These are phyloP conservation scores for Pangasianodon hypophthalmus DNA, from an alignment of 2,113 vertebrate species.

Conservation along the genomic window DNA sequence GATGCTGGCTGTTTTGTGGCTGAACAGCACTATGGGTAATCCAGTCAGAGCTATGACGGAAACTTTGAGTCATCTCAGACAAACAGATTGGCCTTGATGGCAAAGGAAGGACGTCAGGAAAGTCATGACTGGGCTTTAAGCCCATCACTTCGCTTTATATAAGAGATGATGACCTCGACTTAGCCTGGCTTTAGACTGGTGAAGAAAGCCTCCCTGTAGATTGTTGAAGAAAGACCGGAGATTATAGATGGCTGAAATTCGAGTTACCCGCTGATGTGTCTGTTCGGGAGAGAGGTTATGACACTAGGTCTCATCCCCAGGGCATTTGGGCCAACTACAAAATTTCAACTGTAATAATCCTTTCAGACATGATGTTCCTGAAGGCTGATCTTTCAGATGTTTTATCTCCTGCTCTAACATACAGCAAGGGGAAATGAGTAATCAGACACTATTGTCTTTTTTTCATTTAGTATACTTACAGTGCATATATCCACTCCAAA, in stretches of 20 bases:
- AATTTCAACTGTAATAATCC: not conserved
- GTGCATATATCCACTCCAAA: too few species aligned
- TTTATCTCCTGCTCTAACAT: not conserved
- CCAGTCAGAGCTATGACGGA: not conserved
- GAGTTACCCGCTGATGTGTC: not conserved
- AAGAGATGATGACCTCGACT: slow-evolving; percentile 7
- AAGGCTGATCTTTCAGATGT: too few species aligned
- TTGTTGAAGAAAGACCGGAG: not conserved
- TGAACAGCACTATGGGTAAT: slow-evolving; percentile 15
- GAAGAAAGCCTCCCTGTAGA: not conserved
- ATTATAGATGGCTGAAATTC: not conserved
- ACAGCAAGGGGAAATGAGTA: not conserved
- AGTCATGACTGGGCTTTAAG: slow-evolving; percentile 13
- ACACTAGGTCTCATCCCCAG: not conserved
- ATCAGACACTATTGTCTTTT: not conserved
- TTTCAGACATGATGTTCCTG: not conserved
- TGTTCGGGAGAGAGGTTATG: not conserved
- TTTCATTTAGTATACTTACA: not conserved
- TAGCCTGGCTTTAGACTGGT: slow-evolving; percentile 15
- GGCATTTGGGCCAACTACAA: not conserved
- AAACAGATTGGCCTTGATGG: slow-evolving; percentile 42
- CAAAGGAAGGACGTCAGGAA: not conserved
- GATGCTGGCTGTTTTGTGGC: not conserved
- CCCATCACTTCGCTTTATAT: not conserved
- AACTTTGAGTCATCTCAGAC: slow-evolving; percentile 24